Evolutionary conservation across 2,888 invertebrate genomes (phyloP).

Genomic region (Leistus spinibarbis): DNA sequence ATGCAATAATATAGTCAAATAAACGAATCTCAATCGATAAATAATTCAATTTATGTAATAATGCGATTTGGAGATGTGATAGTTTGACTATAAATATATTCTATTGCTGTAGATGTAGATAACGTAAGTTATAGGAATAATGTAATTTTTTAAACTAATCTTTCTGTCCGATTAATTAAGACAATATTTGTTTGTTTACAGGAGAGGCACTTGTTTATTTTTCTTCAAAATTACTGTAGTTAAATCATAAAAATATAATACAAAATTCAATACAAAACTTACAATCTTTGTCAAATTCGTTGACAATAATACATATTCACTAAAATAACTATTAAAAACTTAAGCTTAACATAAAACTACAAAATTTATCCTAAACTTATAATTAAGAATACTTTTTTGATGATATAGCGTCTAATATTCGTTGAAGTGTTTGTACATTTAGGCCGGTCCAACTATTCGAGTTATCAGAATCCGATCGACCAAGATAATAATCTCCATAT

Average conservation of each 20-base stretch:
- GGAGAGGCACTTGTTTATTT: conserved; percentile 16
- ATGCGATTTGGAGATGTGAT: no score
- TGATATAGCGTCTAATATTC: conserved; percentile 67
- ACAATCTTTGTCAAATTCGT: not conserved
- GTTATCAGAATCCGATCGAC: conserved; percentile 64
- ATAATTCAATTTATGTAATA: no score
- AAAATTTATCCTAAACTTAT: not conserved
- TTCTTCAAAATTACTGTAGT: conserved; percentile 21
- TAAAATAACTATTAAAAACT: not conserved
- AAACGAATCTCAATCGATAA: no score
- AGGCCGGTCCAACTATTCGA: conserved; percentile 59
- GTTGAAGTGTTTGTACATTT: conserved; percentile 68
- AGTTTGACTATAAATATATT: no score
- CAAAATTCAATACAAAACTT: conserved; percentile 6
- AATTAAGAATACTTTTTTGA: conserved; percentile 57
- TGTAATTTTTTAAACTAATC: no score
- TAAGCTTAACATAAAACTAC: not conserved
- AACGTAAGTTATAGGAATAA: no score
- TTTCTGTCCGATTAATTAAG: no score
- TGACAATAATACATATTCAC: not conserved
- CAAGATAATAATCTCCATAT: conserved; percentile 71
- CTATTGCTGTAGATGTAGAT: no score
- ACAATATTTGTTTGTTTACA: no score
- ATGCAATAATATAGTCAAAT: no score
- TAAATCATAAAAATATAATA: conserved; percentile 26